Conservation (phyloP, 2,797 vertebrate species). For the Carduelis carduelis region DNA sequence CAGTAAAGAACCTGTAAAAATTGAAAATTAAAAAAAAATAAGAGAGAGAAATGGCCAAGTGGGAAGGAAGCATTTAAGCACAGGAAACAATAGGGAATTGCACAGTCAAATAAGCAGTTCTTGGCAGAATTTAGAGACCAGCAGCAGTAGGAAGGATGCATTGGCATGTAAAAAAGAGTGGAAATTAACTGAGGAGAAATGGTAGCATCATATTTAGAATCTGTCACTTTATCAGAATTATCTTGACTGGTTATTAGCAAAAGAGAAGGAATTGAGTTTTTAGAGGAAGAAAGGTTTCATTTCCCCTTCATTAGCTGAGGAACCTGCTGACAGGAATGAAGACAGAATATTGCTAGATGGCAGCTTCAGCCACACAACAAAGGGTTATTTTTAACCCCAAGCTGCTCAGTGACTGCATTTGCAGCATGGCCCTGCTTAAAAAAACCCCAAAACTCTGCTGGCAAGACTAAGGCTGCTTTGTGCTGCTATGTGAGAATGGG, state of each 20-base stretch:
- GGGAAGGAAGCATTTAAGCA: constrained; percentile 3
- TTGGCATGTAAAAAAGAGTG: neutral
- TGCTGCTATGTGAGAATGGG: neutral
- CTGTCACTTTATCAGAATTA: neutral
- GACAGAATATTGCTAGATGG: neutral
- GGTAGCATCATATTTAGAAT: neutral
- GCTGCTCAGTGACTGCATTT: neutral
- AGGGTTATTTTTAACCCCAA: neutral
- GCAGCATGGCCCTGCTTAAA: neutral
- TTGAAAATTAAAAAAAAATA: neutral
- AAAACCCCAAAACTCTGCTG: neutral
- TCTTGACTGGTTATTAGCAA: constrained; percentile 4
- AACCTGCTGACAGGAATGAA: constrained; percentile 10
- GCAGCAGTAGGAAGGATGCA: neutral
- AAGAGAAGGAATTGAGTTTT: neutral
- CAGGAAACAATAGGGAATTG: neutral
- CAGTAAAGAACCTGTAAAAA: neutral
- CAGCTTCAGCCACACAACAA: neutral
- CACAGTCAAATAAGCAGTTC: constrained; percentile 3
- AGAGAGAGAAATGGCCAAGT: neutral
- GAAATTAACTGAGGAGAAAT: constrained; percentile 2
- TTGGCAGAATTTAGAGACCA: neutral
- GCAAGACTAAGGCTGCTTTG: constrained; percentile 15
- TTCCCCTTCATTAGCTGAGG: constrained; percentile 25
- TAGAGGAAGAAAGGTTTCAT: neutral